Conservation (phyloP, 2,888 invertebrate species). For the Athetis lepigone region DNA sequence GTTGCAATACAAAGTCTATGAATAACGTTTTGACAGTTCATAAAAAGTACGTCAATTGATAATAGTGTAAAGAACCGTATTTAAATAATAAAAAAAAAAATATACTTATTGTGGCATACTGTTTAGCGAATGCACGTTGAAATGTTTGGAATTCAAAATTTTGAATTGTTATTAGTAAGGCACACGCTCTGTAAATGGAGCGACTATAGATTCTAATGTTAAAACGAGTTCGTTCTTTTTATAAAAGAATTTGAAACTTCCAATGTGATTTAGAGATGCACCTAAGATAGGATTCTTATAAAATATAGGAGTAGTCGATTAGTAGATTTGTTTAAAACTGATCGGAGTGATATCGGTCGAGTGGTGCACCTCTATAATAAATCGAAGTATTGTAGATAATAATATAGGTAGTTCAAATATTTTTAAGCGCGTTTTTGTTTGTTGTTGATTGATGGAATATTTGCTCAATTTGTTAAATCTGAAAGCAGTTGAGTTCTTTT, state of each 20-base stretch:
- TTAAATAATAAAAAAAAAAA: too few species aligned
- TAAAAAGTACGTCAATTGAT: too few species aligned
- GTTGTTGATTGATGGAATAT: not conserved
- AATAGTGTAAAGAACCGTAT: too few species aligned
- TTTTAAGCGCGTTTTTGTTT: not conserved
- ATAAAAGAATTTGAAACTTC: slow-evolving; percentile 46
- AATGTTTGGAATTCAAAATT: too few species aligned
- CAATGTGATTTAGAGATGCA: slow-evolving; percentile 29
- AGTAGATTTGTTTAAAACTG: slow-evolving; percentile 15
- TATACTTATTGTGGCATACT: too few species aligned
- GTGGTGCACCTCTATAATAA: slow-evolving; percentile 2
- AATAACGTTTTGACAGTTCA: too few species aligned
- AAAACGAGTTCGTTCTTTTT: slow-evolving; percentile 39
- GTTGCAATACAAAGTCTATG: too few species aligned
- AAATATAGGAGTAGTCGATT: slow-evolving; percentile 29
- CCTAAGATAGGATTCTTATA: not conserved
- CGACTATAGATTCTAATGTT: not conserved
- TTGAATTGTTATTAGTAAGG: too few species aligned
- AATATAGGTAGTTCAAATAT: not conserved
- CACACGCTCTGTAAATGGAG: too few species aligned
- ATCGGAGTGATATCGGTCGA: slow-evolving; percentile 16
- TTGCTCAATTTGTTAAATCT: slow-evolving; percentile 14
- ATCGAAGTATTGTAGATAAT: slow-evolving; percentile 22
- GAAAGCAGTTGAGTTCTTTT: slow-evolving; percentile 26
- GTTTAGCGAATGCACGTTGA: too few species aligned